Evolutionary conservation across 1,140 invertebrate genomes (phyloP).

Genomic region (Sycophila sp.): DNA sequence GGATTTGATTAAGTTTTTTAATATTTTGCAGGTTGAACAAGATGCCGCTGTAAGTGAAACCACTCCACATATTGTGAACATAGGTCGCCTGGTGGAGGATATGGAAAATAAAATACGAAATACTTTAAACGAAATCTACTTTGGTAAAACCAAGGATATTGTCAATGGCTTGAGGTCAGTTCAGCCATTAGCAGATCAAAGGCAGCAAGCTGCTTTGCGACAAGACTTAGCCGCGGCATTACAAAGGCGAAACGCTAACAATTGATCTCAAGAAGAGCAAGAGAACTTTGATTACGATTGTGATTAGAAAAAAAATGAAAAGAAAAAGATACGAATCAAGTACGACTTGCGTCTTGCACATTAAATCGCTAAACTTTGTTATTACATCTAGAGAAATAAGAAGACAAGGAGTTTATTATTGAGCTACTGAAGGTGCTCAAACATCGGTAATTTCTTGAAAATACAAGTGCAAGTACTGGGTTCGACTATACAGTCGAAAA

Average conservation of each 20-base stretch:
- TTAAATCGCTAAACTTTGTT: conserved; percentile 51
- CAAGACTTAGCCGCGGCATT: conserved; percentile 87
- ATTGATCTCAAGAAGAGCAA: conserved; percentile 60
- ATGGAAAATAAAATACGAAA: conserved; percentile 99
- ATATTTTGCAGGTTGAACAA: conserved; percentile 79
- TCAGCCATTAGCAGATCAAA: conserved; percentile 84
- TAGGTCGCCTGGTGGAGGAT: conserved; percentile 95
- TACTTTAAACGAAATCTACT: conserved; percentile 98
- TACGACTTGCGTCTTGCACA: conserved; percentile 43
- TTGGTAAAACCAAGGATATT: conserved; percentile 99
- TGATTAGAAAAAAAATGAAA: conserved; percentile 56
- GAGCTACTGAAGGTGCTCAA: conserved; percentile 47
- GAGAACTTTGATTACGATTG: conserved; percentile 60
- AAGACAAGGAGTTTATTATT: conserved; percentile 57
- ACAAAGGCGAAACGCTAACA: conserved; percentile 77
- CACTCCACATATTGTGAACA: conserved; percentile 97
- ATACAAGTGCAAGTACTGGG: conserved; percentile 42
- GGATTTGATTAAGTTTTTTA: background rate
- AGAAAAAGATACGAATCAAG: conserved; percentile 41
- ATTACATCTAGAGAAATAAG: conserved; percentile 43
- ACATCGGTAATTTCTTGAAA: conserved; percentile 43
- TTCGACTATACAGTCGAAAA: conserved; percentile 46
- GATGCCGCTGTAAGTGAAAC: conserved; percentile 90
- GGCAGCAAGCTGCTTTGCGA: conserved; percentile 83
- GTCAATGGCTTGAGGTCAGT: conserved; percentile 96